Evolutionary conservation across 2,888 invertebrate species (phyloP).

Genomic region (Leptopilina myrica): DNA sequence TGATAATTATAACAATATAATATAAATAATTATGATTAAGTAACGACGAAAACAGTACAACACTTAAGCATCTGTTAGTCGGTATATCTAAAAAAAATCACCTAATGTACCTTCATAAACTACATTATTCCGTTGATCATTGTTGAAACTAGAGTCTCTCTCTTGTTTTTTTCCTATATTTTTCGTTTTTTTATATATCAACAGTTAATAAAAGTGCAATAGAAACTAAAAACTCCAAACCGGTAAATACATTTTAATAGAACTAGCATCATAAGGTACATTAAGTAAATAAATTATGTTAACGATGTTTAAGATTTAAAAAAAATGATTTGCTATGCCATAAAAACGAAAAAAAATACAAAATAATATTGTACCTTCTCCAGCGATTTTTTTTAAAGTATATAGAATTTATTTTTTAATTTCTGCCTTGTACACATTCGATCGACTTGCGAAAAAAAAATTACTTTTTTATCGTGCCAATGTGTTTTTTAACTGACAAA

Average conservation of each 20-base stretch:
- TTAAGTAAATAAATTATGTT: conserved; percentile 53
- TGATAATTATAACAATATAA: conserved; percentile 18
- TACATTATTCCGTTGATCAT: conserved; percentile 42
- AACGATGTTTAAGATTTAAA: conserved; percentile 47
- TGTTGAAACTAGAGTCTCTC: conserved; percentile 46
- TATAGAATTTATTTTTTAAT: background rate
- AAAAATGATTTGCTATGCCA: conserved; percentile 40
- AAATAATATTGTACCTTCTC: conserved; percentile 20
- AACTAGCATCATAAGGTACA: conserved; percentile 45
- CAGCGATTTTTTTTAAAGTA: conserved; percentile 13
- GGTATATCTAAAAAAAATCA: conserved; percentile 43
- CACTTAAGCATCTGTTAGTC: conserved; percentile 58
- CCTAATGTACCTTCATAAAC: conserved; percentile 33
- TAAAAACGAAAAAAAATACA: conserved; percentile 22
- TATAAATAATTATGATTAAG: conserved; percentile 22
- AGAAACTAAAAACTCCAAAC: conserved; percentile 33
- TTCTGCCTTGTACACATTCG: background rate
- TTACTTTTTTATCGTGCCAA: conserved; percentile 46
- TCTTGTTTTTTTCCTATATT: conserved; percentile 34
- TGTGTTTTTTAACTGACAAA: conserved; percentile 23
- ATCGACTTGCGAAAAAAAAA: conserved; percentile 18
- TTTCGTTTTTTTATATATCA: conserved; percentile 29
- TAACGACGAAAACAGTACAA: conserved; percentile 56
- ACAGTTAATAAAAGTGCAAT: conserved; percentile 52
- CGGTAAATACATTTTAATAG: conserved; percentile 48